Percentiles rank a stretch among this genome's conserved stretches.
These are phyloP conservation scores for Caloenas nicobarica DNA, from an alignment of 2,113 vertebrate species.

Conservation along the genomic window DNA sequence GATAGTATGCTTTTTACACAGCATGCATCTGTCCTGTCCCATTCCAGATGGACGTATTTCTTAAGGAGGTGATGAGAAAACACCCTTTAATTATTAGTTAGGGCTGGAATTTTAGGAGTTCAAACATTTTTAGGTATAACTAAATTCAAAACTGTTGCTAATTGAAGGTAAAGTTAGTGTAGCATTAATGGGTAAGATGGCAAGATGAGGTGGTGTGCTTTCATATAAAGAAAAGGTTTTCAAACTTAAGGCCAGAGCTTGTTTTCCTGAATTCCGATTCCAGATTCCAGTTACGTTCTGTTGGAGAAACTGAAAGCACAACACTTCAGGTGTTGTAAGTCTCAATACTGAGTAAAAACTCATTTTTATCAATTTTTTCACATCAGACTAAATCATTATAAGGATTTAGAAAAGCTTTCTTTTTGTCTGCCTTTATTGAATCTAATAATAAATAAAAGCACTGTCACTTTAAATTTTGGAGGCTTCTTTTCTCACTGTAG, in stretches of 20 bases:
- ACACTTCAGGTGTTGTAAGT: neutral
- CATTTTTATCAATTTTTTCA: neutral
- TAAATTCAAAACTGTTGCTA: neutral
- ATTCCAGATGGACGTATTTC: neutral
- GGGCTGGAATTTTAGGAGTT: neutral
- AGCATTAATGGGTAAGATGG: neutral
- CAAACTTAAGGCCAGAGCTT: neutral
- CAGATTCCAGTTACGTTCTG: neutral
- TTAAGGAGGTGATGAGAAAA: neutral
- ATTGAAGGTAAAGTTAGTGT: neutral
- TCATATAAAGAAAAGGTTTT: neutral
- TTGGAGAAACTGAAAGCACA: neutral
- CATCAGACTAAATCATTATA: neutral
- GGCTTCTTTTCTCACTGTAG: neutral
- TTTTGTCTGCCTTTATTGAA: neutral
- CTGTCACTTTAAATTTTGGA: constrained; percentile 57
- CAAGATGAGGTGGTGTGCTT: neutral
- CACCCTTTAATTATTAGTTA: neutral
- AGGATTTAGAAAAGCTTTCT: neutral
- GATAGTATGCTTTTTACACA: neutral
- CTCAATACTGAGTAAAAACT: neutral
- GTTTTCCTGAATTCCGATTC: neutral
- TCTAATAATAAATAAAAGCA: neutral
- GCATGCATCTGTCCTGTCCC: neutral
- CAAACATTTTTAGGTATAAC: neutral